Conservation (phyloP, 2,888 invertebrate species). For the Galeruca laticollis region DNA sequence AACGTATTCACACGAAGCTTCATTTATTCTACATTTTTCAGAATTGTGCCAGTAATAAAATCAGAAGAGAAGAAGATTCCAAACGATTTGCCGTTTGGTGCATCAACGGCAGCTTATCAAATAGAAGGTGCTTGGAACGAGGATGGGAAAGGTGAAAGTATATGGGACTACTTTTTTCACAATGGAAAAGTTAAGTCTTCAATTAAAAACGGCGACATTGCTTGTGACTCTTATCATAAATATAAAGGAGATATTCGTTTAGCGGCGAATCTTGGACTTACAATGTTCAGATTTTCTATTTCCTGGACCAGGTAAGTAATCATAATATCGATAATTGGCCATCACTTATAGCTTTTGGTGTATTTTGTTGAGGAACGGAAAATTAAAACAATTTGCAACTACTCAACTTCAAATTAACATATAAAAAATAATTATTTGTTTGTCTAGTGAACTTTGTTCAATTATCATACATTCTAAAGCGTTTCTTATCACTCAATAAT, state of each 20-base stretch:
- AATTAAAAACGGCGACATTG: slow-evolving; percentile 71
- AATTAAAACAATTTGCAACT: too few species aligned
- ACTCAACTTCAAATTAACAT: too few species aligned
- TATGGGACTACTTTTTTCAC: slow-evolving; percentile 78
- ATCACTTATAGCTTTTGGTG: too few species aligned
- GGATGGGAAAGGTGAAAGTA: slow-evolving; percentile 72
- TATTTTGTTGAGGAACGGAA: too few species aligned
- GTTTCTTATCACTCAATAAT: too few species aligned
- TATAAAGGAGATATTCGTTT: slow-evolving; percentile 73
- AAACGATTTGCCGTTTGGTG: slow-evolving; percentile 41
- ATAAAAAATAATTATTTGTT: too few species aligned
- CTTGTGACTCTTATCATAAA: slow-evolving; percentile 76
- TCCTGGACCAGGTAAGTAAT: slow-evolving; percentile 49
- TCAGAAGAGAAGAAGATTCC: slow-evolving; percentile 53
- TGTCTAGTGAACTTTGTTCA: too few species aligned
- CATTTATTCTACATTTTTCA: background rate
- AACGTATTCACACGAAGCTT: background rate
- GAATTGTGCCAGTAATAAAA: background rate
- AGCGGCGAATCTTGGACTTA: slow-evolving; percentile 70
- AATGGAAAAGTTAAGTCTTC: background rate
- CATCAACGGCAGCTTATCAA: slow-evolving; percentile 45
- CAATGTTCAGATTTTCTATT: slow-evolving; percentile 67
- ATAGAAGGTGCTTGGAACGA: slow-evolving; percentile 52
- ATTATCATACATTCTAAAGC: too few species aligned
- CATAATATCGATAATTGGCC: too few species aligned